Conservation (phyloP, 2,888 invertebrate genomes). For the Lutraria lutraria region DNA sequence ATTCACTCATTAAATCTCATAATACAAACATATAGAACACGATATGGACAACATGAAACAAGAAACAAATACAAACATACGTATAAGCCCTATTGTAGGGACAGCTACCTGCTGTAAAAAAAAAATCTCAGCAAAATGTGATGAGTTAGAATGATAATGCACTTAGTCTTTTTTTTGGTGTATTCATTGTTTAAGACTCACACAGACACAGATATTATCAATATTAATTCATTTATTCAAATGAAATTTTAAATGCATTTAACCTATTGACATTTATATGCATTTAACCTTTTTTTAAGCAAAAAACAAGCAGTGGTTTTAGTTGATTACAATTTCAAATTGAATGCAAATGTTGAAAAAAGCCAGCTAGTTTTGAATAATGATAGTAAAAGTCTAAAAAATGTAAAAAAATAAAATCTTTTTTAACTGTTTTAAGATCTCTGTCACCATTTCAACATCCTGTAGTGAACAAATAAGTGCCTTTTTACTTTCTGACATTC, state of each 20-base stretch:
- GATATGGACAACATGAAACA: slow-evolving; percentile 32
- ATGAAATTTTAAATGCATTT: background rate
- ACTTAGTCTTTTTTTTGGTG: background rate
- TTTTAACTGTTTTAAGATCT: background rate
- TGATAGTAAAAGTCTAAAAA: background rate
- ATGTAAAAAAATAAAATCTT: slow-evolving; percentile 20
- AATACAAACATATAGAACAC: slow-evolving; percentile 38
- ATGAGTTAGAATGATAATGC: background rate
- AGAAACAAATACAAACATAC: slow-evolving; percentile 23
- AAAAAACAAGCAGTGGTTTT: background rate
- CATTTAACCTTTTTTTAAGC: background rate
- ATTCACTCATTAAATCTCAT: slow-evolving; percentile 44
- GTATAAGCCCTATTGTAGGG: background rate
- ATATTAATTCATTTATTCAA: background rate
- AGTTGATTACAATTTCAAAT: background rate
- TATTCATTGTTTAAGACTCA: slow-evolving; percentile 1
- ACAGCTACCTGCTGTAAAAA: slow-evolving; percentile 4
- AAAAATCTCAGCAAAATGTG: background rate
- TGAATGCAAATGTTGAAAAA: background rate
- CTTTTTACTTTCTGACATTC: slow-evolving; percentile 32
- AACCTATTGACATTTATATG: background rate
- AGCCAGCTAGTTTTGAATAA: background rate
- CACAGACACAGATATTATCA: background rate
- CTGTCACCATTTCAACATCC: slow-evolving; percentile 18
- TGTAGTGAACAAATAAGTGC: slow-evolving; percentile 32